Evolutionary conservation across 2,888 invertebrate species (phyloP).

Genomic region (Coelinius sp.): DNA sequence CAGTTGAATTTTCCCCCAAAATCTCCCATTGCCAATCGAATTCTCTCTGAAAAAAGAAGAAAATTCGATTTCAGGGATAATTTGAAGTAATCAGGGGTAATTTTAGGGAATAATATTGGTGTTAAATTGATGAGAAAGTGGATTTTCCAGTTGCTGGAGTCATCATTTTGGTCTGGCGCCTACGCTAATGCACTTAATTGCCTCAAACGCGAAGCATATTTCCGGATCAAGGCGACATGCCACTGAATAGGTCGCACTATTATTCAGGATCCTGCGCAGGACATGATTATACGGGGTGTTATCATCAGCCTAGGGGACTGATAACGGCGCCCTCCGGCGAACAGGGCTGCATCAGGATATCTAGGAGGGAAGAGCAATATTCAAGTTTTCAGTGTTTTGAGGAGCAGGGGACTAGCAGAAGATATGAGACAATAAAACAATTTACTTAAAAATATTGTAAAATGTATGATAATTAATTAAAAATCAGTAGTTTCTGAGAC

Average conservation of each 20-base stretch:
- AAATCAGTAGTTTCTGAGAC: too few species aligned
- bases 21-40: too few species aligned
- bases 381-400: constrained; percentile 39
- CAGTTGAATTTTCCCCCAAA: not conserved
- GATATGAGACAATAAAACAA: too few species aligned
- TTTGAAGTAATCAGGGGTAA: too few species aligned
- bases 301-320: constrained; percentile 48
- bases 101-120: too few species aligned
- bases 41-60: too few species aligned
- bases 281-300: constrained; percentile 26
- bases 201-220: constrained; percentile 69
- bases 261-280: constrained; percentile 33
- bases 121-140: not conserved
- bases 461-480: too few species aligned
- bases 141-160: constrained; percentile 41
- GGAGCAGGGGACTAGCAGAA: constrained; percentile 46
- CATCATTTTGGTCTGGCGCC: constrained; percentile 46
- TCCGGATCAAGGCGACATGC: constrained; percentile 63
- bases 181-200: constrained; percentile 64
- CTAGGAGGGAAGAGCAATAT: constrained; percentile 14
- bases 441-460: too few species aligned
- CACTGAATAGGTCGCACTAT: constrained; percentile 47
- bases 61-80: too few species aligned
- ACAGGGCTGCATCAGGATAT: constrained; percentile 46
- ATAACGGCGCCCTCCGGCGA: constrained; percentile 53